Percentiles rank a stretch among this genome's conserved stretches.
These are phyloP conservation scores for Sebastes trivittatus DNA, from an alignment of 2,797 vertebrate species.

Conservation along the genomic window DNA sequence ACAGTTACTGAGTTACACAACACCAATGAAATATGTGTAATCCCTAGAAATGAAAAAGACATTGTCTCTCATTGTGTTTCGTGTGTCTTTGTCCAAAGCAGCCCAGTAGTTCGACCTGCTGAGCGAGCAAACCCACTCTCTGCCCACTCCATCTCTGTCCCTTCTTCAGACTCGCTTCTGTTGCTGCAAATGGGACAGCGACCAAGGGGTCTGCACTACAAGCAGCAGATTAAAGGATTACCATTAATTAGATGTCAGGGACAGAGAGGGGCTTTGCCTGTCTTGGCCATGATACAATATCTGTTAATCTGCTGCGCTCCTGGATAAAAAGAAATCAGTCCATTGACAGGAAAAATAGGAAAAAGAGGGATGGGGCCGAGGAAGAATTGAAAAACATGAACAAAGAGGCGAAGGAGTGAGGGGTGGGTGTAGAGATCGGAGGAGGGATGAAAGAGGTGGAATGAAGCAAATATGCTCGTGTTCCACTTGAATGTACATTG, in stretches of 20 bases:
- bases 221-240: conserved; percentile 92
- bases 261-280: conserved; percentile 87
- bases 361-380: conserved; percentile 74
- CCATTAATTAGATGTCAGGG: conserved; percentile 89
- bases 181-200: conserved; percentile 83
- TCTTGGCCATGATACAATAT: conserved; percentile 89
- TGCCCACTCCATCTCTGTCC: conserved; percentile 61
- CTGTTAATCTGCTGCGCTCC: conserved; percentile 86
- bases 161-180: conserved; percentile 65
- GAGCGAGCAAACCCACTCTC: conserved; percentile 72
- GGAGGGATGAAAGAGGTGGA: conserved; percentile 65
- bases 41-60: conserved; percentile 63
- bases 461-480: conserved; percentile 65
- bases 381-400: conserved; percentile 72
- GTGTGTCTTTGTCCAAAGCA: conserved; percentile 63
- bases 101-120: conserved; percentile 63
- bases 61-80: conserved; percentile 58
- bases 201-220: conserved; percentile 81
- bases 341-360: conserved; percentile 83
- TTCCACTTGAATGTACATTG: conserved; percentile 78
- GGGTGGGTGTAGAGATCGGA: conserved; percentile 55
- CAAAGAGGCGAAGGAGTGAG: conserved; percentile 66
- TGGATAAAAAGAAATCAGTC: conserved; percentile 87
- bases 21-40: conserved; percentile 57
- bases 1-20: conserved; percentile 12